A percentile compares a stretch with the other conserved stretches of the same genome.
phyloP scores from a whole-genome alignment of 2,113 vertebrate genomes.

The Scomber japonicus region DNA sequence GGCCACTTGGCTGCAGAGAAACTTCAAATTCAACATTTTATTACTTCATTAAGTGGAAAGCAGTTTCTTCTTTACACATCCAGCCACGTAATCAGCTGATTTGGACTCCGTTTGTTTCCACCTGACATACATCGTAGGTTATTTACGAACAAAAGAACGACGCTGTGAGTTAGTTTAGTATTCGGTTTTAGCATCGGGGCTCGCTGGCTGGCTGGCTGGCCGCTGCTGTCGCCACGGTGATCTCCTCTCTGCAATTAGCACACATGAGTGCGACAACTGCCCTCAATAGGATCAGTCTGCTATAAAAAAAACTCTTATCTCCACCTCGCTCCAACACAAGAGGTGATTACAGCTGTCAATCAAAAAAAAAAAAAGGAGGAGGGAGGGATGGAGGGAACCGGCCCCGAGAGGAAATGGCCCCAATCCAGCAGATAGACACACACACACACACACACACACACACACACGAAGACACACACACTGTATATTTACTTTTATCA shows the following conservation, averaged over 20 bases:
- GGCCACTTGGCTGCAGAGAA: no score
- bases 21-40: no score
- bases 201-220: not conserved
- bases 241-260: constrained; percentile 59
- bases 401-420: not conserved
- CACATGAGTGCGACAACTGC: constrained; percentile 31
- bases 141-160: no score
- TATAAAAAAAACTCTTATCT: constrained; percentile 78
- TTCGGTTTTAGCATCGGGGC: not conserved
- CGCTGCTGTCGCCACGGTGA: not conserved
- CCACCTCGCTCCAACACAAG: constrained; percentile 21
- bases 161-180: not conserved
- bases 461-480: not conserved
- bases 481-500: constrained; percentile 11
- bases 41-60: no score
- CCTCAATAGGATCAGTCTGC: constrained; percentile 82
- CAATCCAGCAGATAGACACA: constrained; percentile 8
- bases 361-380: not conserved
- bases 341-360: constrained; percentile 48
- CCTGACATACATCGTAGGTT: no score
- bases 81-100: no score
- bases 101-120: no score
- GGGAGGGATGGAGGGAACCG: not conserved
- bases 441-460: constrained; percentile 1
- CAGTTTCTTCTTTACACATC: no score